Conservation (phyloP, 1,140 invertebrate genomes). For the Drosophila ananassae region DNA sequence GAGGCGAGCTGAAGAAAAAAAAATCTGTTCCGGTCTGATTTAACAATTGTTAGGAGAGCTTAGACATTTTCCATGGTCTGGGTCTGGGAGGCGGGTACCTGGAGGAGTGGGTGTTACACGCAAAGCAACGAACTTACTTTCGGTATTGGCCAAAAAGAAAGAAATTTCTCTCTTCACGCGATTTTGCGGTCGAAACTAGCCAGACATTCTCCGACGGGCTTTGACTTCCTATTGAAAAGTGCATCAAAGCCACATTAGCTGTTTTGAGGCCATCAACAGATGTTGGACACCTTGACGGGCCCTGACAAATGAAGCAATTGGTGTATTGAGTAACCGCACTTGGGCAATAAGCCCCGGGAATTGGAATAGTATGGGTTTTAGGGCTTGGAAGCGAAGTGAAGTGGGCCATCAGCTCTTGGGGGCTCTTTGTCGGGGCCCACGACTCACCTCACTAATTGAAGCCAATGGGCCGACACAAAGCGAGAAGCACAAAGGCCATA, state of each 20-base stretch:
- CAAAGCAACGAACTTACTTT: slow-evolving; percentile 52
- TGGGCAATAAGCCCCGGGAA: slow-evolving; percentile 38
- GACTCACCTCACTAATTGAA: slow-evolving; percentile 45
- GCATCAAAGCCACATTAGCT: slow-evolving; percentile 26
- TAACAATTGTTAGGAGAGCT: slow-evolving; percentile 80
- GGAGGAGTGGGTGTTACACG: slow-evolving; percentile 40
- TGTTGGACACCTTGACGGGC: slow-evolving; percentile 64
- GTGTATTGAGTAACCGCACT: slow-evolving; percentile 67
- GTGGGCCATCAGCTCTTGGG: slow-evolving; percentile 30
- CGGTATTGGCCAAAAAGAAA: slow-evolving; percentile 45
- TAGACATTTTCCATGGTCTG: slow-evolving; percentile 65
- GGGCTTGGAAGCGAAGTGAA: neutral
- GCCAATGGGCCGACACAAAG: slow-evolving; percentile 35
- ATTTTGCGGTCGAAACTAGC: slow-evolving; percentile 18
- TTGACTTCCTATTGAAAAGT: slow-evolving; percentile 16
- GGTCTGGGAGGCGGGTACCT: neutral
- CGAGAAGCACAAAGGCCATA: slow-evolving; percentile 17
- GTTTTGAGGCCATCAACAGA: slow-evolving; percentile 39
- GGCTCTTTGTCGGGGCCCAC: slow-evolving; percentile 26
- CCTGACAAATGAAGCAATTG: slow-evolving; percentile 79
- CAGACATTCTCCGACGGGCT: slow-evolving; percentile 12
- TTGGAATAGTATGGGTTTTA: slow-evolving; percentile 7
- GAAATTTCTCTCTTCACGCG: slow-evolving; percentile 58
- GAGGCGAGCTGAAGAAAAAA: slow-evolving; percentile 35
- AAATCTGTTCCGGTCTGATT: slow-evolving; percentile 81